Evolutionary conservation across 2,888 invertebrate species (phyloP).

Genomic region (Danaus chrysippus): DNA sequence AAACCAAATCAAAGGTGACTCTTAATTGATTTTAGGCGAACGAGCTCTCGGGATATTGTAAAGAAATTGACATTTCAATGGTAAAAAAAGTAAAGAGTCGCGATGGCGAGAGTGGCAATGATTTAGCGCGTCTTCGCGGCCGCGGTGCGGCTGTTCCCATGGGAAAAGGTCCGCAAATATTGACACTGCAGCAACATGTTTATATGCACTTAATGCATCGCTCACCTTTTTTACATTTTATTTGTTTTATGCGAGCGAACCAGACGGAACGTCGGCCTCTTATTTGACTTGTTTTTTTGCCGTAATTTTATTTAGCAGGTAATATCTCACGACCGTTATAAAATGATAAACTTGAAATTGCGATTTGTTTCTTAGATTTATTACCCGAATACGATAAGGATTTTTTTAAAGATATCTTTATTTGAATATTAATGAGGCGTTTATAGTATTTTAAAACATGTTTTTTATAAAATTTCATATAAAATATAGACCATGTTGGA

Average conservation of each 20-base stretch:
- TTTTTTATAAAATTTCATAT: not conserved
- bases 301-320: constrained; percentile 71
- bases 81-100: constrained; percentile 64
- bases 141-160: constrained; percentile 63
- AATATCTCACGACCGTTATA: constrained; percentile 46
- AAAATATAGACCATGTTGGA: not conserved
- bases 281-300: constrained; percentile 68
- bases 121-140: constrained; percentile 59
- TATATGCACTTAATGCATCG: constrained; percentile 78
- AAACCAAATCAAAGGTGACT: constrained; percentile 38
- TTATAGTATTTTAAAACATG: not conserved
- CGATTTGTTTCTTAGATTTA: constrained; percentile 23
- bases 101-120: constrained; percentile 52
- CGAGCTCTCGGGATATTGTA: constrained; percentile 38
- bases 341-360: constrained; percentile 45
- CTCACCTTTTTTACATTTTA: constrained; percentile 74
- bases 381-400: constrained; percentile 6
- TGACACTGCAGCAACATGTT: constrained; percentile 77
- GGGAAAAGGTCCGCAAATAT: constrained; percentile 76
- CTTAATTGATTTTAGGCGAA: constrained; percentile 58
- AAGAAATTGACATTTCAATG: constrained; percentile 72
- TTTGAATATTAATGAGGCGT: not conserved
- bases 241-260: constrained; percentile 68
- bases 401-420: not conserved
- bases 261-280: constrained; percentile 72